Base-by-base conservation (phyloP, 1,140 invertebrate species). In the Wasmannia auropunctata region DNA sequence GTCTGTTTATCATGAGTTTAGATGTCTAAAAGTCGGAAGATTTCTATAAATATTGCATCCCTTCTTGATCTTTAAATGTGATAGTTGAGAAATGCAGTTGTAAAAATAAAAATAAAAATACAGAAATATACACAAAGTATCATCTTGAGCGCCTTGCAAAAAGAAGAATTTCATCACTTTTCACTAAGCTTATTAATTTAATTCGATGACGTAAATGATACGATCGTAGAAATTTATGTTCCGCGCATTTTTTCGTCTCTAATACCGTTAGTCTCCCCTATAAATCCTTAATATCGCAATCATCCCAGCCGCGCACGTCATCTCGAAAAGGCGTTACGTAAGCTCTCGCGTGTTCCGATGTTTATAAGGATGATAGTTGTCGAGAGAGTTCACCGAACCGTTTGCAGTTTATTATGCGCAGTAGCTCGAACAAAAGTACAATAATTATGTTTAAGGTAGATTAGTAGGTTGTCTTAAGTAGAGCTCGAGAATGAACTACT, bases 371-470 rank as follows among this genome's bases (percentile, higher is more conserved):
- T 54, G 46, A 54, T 81, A 70, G 77, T 67, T 22, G 65, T 56
- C 63, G 34, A 3, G 65, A 3, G 65, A 31, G 31, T 70, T 81
- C 77, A 70, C 65, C 34, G 62, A 70, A 70, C 65, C 77, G 51
- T 80, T 49, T 80, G 63, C 60, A 70, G 77, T 43, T 77, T 63
- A 77, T 77, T 77, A 77, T 69, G 43, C 43, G 10, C 31, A 54
- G 77, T 69, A 70, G 62, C 46, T 54, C 34, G 46, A 72, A 81
- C 49, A 56, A 37, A 77, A 34, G 43, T 31, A 37, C 54, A 81
- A 81, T 74, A 81, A 81, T 80, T 70, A 51, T 54, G 46, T 54
- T 81, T n/a, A 70, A 81, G 37, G 11, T 74, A 72, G 62, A 37
- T 40, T 81, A 81, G 43, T 31, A 65, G 28, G 56, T 46, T 77